phyloP scores from a whole-genome alignment of 2,113 vertebrate genomes.

The Poecilia latipinna region DNA sequence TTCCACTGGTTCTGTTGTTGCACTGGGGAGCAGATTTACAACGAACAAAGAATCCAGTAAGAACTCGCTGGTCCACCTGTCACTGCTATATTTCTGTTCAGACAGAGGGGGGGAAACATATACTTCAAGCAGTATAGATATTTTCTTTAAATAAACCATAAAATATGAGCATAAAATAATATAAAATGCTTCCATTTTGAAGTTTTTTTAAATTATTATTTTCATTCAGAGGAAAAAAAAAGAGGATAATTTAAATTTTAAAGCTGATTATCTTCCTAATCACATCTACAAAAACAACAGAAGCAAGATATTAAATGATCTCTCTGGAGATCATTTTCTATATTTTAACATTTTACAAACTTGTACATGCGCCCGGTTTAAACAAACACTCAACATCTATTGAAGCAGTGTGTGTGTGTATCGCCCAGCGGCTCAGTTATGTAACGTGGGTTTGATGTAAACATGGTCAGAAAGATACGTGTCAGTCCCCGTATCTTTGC shows the following conservation, averaged over 20 bases:
- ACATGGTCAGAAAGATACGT: conserved; percentile 56
- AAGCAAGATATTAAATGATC: conserved; percentile 5
- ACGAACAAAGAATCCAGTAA: too few relatives aligned
- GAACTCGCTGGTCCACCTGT: too few relatives aligned
- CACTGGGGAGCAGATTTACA: too few relatives aligned
- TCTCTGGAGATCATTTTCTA: conserved; percentile 37
- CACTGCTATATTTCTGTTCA: too few relatives aligned
- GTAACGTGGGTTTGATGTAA: conserved; percentile 53
- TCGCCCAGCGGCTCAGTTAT: conserved; percentile 53
- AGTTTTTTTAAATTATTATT: not conserved
- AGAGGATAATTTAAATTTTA: conserved; percentile 14
- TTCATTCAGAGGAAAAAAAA: not conserved
- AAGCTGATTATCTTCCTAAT: conserved; percentile 30
- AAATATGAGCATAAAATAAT: not conserved
- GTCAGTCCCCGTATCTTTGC: conserved; percentile 55
- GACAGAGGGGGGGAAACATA: too few relatives aligned
- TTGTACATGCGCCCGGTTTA: conserved; percentile 30
- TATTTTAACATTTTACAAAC: not conserved
- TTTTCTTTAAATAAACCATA: too few relatives aligned
- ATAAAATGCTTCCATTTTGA: too few relatives aligned
- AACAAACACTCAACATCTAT: conserved; percentile 64
- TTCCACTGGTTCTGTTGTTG: too few relatives aligned
- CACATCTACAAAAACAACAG: conserved; percentile 18
- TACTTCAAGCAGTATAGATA: too few relatives aligned
- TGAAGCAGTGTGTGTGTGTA: conserved; percentile 30